Evolutionary conservation across 2,888 invertebrate species (phyloP), one percentile per base, ranked within the genome.

Genomic region (Melanotus villosus): DNA sequence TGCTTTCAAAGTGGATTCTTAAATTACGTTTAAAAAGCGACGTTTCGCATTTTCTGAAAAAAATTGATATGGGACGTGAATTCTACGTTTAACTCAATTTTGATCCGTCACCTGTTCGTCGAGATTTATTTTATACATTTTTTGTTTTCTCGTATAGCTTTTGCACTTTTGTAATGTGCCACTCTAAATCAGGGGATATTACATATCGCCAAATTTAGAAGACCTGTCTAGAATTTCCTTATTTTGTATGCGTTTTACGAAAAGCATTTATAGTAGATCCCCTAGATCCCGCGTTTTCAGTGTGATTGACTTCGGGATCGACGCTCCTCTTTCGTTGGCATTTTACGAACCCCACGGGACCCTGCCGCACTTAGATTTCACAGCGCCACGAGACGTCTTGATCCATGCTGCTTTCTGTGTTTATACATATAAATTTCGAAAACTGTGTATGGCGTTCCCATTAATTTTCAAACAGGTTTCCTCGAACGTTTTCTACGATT

Each of bases 271-370:
- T 16, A 43, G 62, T 57, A 54, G 62, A 62, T 58, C 32, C 57
- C 58, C 30, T 19, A 58, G 63, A 58, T 68, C 57, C 47, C 47
- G 30, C 57, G 58, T 68, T 62, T 68, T 68, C 68, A 59, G 68
- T 68, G 34, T 64, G 67, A 68, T 68, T 64, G 64, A 68, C 68
- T 68, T 50, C 56, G 30, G 56, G 57, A 68, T 68, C 58, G 68
- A 58, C 58, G 64, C 57, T 63, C 50, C 16, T 64, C 52, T 63
- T 58, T 64, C 64, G 50, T 52, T 52, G 56, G 47, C 57, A 68
- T 68, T 65, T 64, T 68, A 68, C 47, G 68, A 58, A 68, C 54
- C 68, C 64, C 45, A 43, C 21, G 57, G 50, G 64, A 50, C 63
- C 41, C 64, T 52, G 47, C 18, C 38, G 41, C 57, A 58, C 68